Evolutionary conservation across 1,140 invertebrate species (phyloP).

Genomic region (Gryon sp.): DNA sequence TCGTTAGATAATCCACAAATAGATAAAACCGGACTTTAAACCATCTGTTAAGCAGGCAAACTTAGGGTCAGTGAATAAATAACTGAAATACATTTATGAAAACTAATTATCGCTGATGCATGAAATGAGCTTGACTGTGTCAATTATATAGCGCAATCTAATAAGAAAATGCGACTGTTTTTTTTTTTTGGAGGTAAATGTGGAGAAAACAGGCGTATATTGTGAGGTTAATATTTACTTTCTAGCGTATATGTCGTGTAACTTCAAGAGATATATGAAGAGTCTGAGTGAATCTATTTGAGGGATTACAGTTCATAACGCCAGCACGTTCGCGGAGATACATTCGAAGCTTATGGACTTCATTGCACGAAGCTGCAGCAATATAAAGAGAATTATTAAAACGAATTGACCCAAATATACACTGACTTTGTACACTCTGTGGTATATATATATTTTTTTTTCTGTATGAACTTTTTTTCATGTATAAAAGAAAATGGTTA

Average conservation of each 20-base stretch:
- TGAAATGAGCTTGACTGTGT: too few relatives aligned
- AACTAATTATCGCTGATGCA: too few relatives aligned
- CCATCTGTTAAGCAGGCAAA: too few relatives aligned
- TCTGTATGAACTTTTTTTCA: constrained; percentile 2
- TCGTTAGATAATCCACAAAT: too few relatives aligned
- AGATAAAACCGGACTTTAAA: too few relatives aligned
- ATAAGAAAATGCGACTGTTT: constrained; percentile 24
- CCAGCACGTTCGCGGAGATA: constrained; percentile 46
- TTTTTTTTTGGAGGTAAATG: constrained; percentile 23
- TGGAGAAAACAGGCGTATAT: constrained; percentile 17
- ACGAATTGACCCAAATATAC: constrained; percentile 55
- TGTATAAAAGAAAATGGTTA: constrained; percentile 4
- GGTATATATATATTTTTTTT: neutral
- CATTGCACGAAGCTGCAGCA: constrained; percentile 44
- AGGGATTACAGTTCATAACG: constrained; percentile 57
- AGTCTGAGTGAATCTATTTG: constrained; percentile 55
- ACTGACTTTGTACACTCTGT: constrained; percentile 20
- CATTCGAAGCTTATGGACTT: constrained; percentile 55
- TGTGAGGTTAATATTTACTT: constrained; percentile 33
- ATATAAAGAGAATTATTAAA: constrained; percentile 59
- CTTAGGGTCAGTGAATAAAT: too few relatives aligned
- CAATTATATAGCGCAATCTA: neutral
- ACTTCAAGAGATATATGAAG: constrained; percentile 37
- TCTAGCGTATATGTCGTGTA: constrained; percentile 31
- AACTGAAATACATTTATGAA: too few relatives aligned